Conservation (phyloP, 2,888 invertebrate genomes). For the Ennomos erosarius region DNA sequence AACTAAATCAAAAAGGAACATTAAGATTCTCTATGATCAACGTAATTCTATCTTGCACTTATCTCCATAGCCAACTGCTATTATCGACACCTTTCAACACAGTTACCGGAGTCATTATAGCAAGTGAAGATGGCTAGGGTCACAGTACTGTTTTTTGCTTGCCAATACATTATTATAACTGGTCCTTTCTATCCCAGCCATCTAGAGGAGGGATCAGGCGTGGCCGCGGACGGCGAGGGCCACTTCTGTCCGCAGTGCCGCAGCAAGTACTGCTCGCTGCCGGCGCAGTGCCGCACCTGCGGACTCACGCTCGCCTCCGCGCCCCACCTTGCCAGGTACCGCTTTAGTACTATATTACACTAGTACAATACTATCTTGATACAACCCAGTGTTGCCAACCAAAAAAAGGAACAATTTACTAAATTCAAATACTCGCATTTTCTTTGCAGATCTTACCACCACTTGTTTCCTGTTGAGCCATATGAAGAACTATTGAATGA, state of each 20-base stretch:
- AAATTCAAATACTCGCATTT: constrained; percentile 68
- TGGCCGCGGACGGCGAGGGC: constrained; percentile 90
- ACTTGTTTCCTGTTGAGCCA: constrained; percentile 96
- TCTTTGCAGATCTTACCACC: constrained; percentile 94
- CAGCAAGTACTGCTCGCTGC: constrained; percentile 98
- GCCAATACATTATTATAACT: background rate
- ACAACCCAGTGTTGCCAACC: no score
- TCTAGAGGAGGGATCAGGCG: constrained; percentile 89
- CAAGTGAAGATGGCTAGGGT: no score
- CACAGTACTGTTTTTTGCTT: no score
- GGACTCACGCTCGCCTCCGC: constrained; percentile 98
- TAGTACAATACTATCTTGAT: no score
- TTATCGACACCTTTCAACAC: no score
- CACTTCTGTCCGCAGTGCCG: constrained; percentile 98
- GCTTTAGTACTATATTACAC: no score
- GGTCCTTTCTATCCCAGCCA: constrained; percentile 84
- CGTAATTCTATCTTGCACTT: no score
- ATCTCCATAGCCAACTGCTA: no score
- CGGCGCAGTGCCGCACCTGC: constrained; percentile 98
- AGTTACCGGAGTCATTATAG: no score
- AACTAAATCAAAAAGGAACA: no score
- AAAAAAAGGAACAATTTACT: no score
- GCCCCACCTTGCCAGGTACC: constrained; percentile 94
- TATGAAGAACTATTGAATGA: constrained; percentile 90
- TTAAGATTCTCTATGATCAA: no score